Base-by-base conservation (phyloP, 2,888 invertebrate species). In the Laspeyria flexula region DNA sequence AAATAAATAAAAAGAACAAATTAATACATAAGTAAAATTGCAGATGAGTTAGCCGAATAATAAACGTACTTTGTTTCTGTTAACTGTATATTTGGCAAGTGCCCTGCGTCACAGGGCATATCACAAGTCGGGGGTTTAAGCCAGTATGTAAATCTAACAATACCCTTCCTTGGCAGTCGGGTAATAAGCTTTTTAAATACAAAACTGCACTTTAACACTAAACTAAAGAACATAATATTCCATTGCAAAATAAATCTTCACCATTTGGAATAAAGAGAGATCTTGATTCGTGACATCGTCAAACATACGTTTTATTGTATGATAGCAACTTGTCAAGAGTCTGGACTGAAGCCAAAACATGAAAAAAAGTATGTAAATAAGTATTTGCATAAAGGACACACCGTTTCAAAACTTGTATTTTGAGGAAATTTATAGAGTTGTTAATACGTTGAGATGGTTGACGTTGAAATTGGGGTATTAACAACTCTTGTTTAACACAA, bases 301-400 rank as follows among this genome's bases (percentile, higher is more conserved):
- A 60, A 60, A 34, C 45, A 38, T 60, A 65, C 45, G 51, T 23
- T 60, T 60, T 62, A 65, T 60, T 54, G 39, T 39, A 46, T 60
- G 38, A 65, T 48, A 23, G 45, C 35, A 23, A 60, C 43, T 55
- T 45, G 65, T 60, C 44, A 51, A 21, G 25, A 51, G 61, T 48
- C 60, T 65, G 55, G 60, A 44, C 13, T 33, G 37, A 42, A 18
- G 61, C 51, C 51, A 51, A 21, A 55, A 65, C 55, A 52, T 41
- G 60, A 41, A 60, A 64, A n/a, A 62, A 60, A 65, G 51, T 62
- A 62, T 65, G 60, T 41, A 51, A 60, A 62, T 62, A 52, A 35
- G 35, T 39, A 60, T 55, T 65, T 49, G 43, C 60, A 55, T 65
- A 43, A 51, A 62, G 31, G 16, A 31, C 38, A 31, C 38, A 42